Conservation (phyloP, 2,797 vertebrate genomes). For the Parotocinclus haroldoi region DNA sequence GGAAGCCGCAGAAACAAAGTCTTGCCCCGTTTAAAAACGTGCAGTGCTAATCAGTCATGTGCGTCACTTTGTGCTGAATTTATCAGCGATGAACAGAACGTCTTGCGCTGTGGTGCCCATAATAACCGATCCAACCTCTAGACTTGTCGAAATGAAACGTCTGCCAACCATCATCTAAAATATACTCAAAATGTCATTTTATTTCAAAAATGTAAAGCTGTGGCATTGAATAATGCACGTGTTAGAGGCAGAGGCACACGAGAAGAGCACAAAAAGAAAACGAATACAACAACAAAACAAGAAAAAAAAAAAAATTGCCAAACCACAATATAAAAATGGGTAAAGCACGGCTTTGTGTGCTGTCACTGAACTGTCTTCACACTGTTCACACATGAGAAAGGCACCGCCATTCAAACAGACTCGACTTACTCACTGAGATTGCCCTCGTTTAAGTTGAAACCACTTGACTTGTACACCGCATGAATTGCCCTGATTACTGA, state of each 20-base stretch:
- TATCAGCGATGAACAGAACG: too few relatives aligned
- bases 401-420: slow-evolving; percentile 22
- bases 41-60: too few relatives aligned
- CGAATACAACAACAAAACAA: slow-evolving; percentile 20
- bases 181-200: slow-evolving; percentile 52
- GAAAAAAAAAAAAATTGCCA: slow-evolving; percentile 9
- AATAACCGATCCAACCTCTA: too few relatives aligned
- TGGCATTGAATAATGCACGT: slow-evolving; percentile 45
- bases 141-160: too few relatives aligned
- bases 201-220: slow-evolving; percentile 56
- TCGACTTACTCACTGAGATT: slow-evolving; percentile 9
- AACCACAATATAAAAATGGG: slow-evolving; percentile 17
- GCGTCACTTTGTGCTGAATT: too few relatives aligned
- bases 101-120: too few relatives aligned
- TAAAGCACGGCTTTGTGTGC: not conserved
- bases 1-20: too few relatives aligned
- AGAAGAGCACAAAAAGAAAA: slow-evolving; percentile 43
- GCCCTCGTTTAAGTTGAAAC: slow-evolving; percentile 23
- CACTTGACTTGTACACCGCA: slow-evolving; percentile 26
- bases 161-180: slow-evolving; percentile 23
- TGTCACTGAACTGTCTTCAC: slow-evolving; percentile 14
- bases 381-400: slow-evolving; percentile 37
- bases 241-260: slow-evolving; percentile 53
- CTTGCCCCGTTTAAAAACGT: too few relatives aligned
- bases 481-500: slow-evolving; percentile 28